Evolutionary conservation across 2,888 invertebrate species (phyloP), one percentile per base, ranked within the genome.

Genomic region (Aproaerema taeniolella): DNA sequence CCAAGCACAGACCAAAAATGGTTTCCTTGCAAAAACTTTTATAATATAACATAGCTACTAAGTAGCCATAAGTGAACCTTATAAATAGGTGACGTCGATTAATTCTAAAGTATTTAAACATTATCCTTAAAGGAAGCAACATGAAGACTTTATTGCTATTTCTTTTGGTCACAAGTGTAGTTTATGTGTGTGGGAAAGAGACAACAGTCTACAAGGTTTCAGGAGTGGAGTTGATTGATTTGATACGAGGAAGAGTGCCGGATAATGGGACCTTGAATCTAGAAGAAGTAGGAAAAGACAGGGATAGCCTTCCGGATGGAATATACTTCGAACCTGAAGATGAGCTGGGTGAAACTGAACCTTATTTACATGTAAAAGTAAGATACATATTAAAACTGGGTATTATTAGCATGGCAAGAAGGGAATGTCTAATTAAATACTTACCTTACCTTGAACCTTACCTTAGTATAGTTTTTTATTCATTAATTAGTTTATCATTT

Each of bases 271-370:
- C 42, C 2, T 20, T 66, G 24, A 44, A 37, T 1, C 37, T 69
- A 17, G 53, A 46, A 0, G 61, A 64, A 48, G 58, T 62, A 4
- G 47, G 55, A 13, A 50, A 45, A 28, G 55, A 61, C 6, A 45
- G 43, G 2, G 45, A 44, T 1, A 48, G 20, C 7, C 43, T 59
- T 0, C 55, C 63, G 10, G 70, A 74, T 55, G 73, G 74, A 9
- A 55, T 74, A 26, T 72, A 69, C 39, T 71, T 60, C 17, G 31
- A 50, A 28, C 70, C 70, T 1, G 65, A 66, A 38, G 68, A 69
- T 16, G 61, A 49, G n/a, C 14, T 34, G 7, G 8, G 11, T 7
- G 28, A 10, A 11, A 15, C 35, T 20, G 20, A 8, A 4, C 20
- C 20, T 20, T 20, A 6, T 8, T 20, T 20, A 8, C 8, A 20